Evolutionary conservation across 2,888 invertebrate species (phyloP), one percentile per base, ranked within the genome.

Genomic region (Crossocerus cetratus): DNA sequence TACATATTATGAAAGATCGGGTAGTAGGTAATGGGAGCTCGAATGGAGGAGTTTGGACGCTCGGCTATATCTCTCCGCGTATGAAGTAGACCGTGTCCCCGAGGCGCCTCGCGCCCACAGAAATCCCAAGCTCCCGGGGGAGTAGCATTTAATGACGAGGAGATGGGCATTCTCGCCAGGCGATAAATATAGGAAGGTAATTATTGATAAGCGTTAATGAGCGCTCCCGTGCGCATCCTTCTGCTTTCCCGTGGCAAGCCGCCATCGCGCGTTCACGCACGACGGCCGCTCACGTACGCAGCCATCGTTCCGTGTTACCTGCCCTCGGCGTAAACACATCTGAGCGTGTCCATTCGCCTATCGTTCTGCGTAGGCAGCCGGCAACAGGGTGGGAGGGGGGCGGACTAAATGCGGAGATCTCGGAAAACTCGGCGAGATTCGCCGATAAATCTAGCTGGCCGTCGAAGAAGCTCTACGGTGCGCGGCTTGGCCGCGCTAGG

Each of bases 201-300:
- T 89, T 89, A 89, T 89, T 86, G 89, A 89, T 89, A 89, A 89
- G 87, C 86, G 83, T 87, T 88, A 88, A 89, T 87, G 88, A 87
- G 87, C 80, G 74, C 77, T 80, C 80, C 79, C 78, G 73, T 75
- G 81, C 81, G 80, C 84, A 76, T 86, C 86, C 81, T 84, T 82
- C 71, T 73, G 84, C 86, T 86, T 16, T 49, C n/a, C 49, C 16
- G 16, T 49, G 49, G 49, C 84, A 83, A 83, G 85, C 83, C 84
- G 80, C 77, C 84, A 81, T 32, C 76, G 83, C 80, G 88, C 83
- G 86, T 85, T 87, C 88, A 87, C 87, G 87, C 88, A 88, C 86
- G 77, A 86, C 82, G 53, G 54, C 65, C 69, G 18, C 32, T 44
- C 68, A 54, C 65, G 60, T 53, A 58, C 53, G 66, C 72, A 83